These are phyloP conservation scores for Mus minutoides DNA, from an alignment of 2,797 vertebrate species.

Conservation along the genomic window DNA sequence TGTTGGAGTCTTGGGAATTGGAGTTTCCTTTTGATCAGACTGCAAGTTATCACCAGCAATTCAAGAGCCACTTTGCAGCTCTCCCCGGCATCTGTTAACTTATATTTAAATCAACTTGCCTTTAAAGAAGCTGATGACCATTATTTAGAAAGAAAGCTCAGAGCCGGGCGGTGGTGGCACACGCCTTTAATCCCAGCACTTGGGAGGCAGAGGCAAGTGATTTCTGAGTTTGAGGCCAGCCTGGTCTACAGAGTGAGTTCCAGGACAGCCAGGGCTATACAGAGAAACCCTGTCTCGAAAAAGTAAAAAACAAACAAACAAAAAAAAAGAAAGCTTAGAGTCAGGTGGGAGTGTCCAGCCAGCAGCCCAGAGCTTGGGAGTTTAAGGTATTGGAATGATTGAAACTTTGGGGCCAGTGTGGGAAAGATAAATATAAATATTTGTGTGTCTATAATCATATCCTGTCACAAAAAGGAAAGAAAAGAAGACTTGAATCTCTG, in stretches of 20 bases:
- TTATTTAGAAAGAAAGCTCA: background rate
- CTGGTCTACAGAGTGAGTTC: too few relatives aligned
- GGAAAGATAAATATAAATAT: background rate
- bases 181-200: too few relatives aligned
- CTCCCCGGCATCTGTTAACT: background rate
- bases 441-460: background rate
- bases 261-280: too few relatives aligned
- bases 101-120: background rate
- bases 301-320: too few relatives aligned
- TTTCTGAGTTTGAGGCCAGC: too few relatives aligned
- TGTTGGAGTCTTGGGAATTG: background rate
- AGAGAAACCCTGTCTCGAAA: too few relatives aligned
- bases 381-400: background rate
- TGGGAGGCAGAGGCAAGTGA: too few relatives aligned
- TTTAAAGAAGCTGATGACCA: background rate
- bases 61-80: background rate
- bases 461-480: background rate
- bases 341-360: too few relatives aligned
- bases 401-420: background rate
- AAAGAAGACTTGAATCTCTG: background rate
- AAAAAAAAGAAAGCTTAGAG: background rate
- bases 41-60: background rate
- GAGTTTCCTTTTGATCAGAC: background rate
- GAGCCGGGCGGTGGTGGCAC: background rate
- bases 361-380: background rate